Percentiles rank a stretch among this genome's conserved stretches.
These are phyloP conservation scores for Hemibates koningsi DNA, from an alignment of 2,113 vertebrate species.

Conservation along the genomic window DNA sequence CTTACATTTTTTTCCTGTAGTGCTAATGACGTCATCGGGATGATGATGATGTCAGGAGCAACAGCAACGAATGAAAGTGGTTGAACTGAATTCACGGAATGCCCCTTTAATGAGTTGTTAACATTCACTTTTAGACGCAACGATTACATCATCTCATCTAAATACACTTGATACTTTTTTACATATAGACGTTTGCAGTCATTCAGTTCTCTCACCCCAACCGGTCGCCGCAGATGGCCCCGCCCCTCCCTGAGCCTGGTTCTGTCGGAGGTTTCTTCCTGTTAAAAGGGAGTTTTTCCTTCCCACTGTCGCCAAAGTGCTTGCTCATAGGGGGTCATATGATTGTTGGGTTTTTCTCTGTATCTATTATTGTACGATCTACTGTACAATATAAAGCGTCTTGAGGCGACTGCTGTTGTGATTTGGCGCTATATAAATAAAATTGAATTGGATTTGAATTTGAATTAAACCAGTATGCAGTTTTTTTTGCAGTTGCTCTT, in stretches of 20 bases:
- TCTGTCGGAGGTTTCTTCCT: no score
- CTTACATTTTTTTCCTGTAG: not conserved
- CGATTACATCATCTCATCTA: not conserved
- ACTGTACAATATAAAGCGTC: not conserved
- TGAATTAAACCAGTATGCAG: not conserved
- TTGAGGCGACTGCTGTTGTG: not conserved
- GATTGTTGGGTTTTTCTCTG: not conserved
- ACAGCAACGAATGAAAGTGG: not conserved
- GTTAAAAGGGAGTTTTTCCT: no score
- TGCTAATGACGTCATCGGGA: not conserved
- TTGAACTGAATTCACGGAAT: not conserved
- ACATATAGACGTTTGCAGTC: not conserved
- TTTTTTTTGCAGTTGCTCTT: not conserved
- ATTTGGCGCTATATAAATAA: not conserved
- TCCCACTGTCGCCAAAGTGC: no score
- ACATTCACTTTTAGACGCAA: not conserved
- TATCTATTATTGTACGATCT: not conserved
- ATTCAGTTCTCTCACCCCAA: not conserved
- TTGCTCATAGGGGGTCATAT: no score
- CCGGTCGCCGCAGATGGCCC: no score
- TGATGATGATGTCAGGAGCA: not conserved
- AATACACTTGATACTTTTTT: not conserved
- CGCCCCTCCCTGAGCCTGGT: no score
- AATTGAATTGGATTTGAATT: not conserved
- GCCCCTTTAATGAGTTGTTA: not conserved